Conservation (phyloP, 2,797 vertebrate species). For the Gallinago solitaria region DNA sequence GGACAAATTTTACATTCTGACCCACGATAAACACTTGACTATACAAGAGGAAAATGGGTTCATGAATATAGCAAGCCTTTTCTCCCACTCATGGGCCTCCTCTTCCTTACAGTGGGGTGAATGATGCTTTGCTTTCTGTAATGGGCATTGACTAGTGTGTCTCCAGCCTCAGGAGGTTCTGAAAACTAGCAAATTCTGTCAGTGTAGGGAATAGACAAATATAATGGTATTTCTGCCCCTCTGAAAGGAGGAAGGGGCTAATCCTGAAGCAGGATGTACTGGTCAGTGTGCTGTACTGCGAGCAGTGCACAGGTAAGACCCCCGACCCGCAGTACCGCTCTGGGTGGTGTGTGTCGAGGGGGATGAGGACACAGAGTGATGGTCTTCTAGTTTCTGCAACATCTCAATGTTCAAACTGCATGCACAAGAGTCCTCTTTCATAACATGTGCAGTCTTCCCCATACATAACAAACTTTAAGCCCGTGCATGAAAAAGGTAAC, state of each 20-base stretch:
- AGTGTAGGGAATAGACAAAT: background rate
- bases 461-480: background rate
- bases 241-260: background rate
- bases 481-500: background rate
- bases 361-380: background rate
- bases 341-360: fast-evolving
- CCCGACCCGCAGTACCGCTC: background rate
- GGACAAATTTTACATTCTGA: background rate
- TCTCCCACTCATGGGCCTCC: background rate
- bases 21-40: background rate
- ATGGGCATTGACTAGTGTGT: background rate
- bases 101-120: background rate
- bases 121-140: background rate
- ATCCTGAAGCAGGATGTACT: background rate
- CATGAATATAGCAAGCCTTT: background rate
- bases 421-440: background rate
- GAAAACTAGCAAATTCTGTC: background rate
- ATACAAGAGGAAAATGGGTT: background rate
- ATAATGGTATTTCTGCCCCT: background rate
- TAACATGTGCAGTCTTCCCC: background rate
- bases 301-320: background rate
- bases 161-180: background rate
- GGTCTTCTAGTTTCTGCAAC: background rate
- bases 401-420: background rate
- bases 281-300: background rate